phyloP scores from a whole-genome alignment of 2,113 vertebrate species.

The Forbesichthys agassizii region DNA sequence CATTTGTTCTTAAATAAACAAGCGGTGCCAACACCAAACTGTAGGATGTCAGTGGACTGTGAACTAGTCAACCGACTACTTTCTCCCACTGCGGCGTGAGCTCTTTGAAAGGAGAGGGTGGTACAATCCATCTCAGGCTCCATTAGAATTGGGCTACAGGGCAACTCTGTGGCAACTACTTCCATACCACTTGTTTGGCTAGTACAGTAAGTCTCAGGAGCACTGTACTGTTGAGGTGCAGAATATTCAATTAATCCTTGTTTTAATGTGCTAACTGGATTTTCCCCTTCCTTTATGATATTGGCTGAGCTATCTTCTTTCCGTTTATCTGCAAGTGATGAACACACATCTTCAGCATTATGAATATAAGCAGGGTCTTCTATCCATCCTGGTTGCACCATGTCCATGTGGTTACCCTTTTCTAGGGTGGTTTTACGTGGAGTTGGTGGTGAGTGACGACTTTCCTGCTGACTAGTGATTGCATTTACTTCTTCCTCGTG shows the following conservation, averaged over 20 bases:
- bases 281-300: conserved; percentile 19
- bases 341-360: conserved; percentile 10
- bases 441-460: conserved; percentile 42
- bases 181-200: conserved; percentile 38
- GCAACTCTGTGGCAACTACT: conserved; percentile 45
- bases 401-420: conserved; percentile 33
- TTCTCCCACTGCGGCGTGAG: conserved; percentile 48
- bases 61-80: conserved; percentile 64
- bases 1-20: conserved; percentile 39
- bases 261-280: conserved; percentile 26
- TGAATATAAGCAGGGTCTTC: conserved; percentile 25
- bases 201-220: conserved; percentile 27
- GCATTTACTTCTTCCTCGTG: conserved; percentile 35
- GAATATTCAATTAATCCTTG: conserved; percentile 22
- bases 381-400: conserved; percentile 21
- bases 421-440: background rate
- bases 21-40: conserved; percentile 43
- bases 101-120: conserved; percentile 25
- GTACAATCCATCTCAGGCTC: conserved; percentile 42
- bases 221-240: conserved; percentile 14
- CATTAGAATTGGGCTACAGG: conserved; percentile 53
- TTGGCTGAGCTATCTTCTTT: conserved; percentile 17
- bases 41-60: conserved; percentile 46
- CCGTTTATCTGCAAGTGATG: conserved; percentile 28
- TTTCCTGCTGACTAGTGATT: conserved; percentile 34